Conservation (phyloP, 2,113 vertebrate genomes). For the Ibidorhyncha struthersii region DNA sequence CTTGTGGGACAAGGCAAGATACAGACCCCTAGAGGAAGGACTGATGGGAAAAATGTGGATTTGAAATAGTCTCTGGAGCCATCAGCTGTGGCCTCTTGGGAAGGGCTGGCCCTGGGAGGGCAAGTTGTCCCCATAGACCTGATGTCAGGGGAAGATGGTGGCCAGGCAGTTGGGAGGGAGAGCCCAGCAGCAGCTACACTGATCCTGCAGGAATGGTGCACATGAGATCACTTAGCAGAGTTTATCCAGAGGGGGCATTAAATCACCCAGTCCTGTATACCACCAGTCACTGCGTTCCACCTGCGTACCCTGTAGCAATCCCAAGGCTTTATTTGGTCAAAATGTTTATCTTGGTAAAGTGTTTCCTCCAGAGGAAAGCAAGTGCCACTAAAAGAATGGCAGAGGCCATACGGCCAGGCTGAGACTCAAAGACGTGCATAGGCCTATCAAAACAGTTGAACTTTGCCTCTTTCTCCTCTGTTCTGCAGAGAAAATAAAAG, state of each 20-base stretch:
- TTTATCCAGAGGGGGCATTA: not conserved
- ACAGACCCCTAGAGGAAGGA: not conserved
- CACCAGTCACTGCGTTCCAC: not conserved
- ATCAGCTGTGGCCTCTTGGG: not conserved
- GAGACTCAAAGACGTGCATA: not conserved
- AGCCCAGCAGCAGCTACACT: not conserved
- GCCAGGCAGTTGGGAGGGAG: no score
- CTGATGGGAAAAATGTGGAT: not conserved
- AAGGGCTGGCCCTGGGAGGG: not conserved
- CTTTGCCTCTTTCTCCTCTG: not conserved
- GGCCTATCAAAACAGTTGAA: not conserved
- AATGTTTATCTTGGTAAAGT: not conserved
- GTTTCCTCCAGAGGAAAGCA: not conserved
- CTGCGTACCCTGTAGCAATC: accelerated
- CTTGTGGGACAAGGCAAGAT: not conserved
- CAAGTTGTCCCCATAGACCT: not conserved
- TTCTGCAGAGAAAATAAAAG: not conserved
- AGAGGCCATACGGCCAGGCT: not conserved
- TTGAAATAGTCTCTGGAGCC: not conserved
- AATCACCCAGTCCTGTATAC: not conserved
- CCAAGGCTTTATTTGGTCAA: not conserved
- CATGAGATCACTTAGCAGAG: not conserved
- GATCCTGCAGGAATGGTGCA: not conserved
- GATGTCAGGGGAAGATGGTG: not conserved
- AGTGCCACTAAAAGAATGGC: not conserved